These are phyloP conservation scores for Sebastes oblongus DNA, from an alignment of 2,797 vertebrate genomes.

Conservation along the genomic window DNA sequence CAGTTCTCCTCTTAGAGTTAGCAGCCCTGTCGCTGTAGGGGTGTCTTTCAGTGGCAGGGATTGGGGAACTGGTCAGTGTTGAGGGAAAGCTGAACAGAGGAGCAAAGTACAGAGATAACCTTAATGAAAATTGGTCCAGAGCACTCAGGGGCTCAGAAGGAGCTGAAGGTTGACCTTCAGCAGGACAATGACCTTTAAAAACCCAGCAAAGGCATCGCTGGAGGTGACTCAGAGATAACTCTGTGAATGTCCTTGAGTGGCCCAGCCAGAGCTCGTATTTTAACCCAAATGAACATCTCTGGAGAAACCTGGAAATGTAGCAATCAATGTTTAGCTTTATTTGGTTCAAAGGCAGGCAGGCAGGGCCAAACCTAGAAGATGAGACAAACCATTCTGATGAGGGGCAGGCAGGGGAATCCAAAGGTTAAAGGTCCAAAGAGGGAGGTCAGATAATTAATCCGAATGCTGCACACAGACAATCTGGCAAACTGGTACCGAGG, in stretches of 20 bases:
- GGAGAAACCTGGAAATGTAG: neutral
- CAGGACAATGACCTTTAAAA: neutral
- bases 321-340: neutral
- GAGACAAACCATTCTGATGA: neutral
- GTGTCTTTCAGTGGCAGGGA: neutral
- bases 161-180: neutral
- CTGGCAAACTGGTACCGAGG: neutral
- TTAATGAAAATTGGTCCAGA: neutral
- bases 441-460: neutral
- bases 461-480: neutral
- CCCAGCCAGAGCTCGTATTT: neutral
- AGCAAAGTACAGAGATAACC: neutral
- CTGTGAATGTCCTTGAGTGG: neutral
- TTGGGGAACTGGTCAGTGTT: neutral
- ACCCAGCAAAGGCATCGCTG: neutral
- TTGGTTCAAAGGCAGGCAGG: too few species aligned
- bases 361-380: neutral
- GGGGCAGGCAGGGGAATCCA: neutral
- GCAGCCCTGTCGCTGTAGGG: neutral
- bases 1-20: neutral
- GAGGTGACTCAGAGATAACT: neutral
- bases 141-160: neutral
- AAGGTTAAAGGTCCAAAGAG: neutral
- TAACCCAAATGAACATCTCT: neutral
- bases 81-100: neutral